Evolutionary conservation across 2,113 vertebrate genomes (phyloP).

Genomic region (Scomber scombrus): DNA sequence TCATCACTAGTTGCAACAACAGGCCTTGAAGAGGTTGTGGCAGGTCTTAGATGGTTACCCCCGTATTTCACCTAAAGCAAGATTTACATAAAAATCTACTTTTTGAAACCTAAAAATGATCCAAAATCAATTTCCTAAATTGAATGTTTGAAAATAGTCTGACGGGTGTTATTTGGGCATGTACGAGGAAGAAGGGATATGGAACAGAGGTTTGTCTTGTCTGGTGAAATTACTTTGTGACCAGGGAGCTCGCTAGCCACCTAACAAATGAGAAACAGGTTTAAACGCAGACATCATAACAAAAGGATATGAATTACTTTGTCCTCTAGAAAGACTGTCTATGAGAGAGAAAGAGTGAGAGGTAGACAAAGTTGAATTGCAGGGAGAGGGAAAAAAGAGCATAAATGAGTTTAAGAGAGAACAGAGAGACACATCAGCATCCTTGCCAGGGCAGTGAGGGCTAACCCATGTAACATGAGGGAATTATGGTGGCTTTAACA

Average conservation of each 20-base stretch:
- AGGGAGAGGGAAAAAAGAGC: slow-evolving; percentile 24
- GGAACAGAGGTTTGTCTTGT: slow-evolving; percentile 73
- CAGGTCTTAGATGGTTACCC: slow-evolving; percentile 28
- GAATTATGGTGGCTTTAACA: slow-evolving; percentile 72
- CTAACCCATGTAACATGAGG: slow-evolving; percentile 67
- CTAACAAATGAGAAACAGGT: slow-evolving; percentile 80
- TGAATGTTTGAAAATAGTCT: slow-evolving; percentile 47
- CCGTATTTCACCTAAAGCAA: not conserved
- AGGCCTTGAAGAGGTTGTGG: slow-evolving; percentile 10
- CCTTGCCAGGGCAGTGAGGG: slow-evolving; percentile 65
- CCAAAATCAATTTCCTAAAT: slow-evolving; percentile 42
- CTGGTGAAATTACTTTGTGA: slow-evolving; percentile 67
- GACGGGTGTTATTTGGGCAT: slow-evolving; percentile 49
- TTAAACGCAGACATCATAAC: slow-evolving; percentile 74
- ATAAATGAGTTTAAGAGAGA: slow-evolving; percentile 48
- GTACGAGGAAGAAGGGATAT: slow-evolving; percentile 40
- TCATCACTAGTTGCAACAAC: slow-evolving; percentile 36
- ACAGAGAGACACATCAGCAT: slow-evolving; percentile 65
- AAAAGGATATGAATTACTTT: slow-evolving; percentile 60
- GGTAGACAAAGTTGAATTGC: slow-evolving; percentile 37
- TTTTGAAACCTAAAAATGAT: slow-evolving; percentile 22
- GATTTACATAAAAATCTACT: slow-evolving; percentile 1
- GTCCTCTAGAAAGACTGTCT: slow-evolving; percentile 40
- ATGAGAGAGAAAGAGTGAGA: slow-evolving; percentile 26
- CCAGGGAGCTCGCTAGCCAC: slow-evolving; percentile 69